Conservation (phyloP, 2,888 invertebrate species). For the Ypsolopha sequella region DNA sequence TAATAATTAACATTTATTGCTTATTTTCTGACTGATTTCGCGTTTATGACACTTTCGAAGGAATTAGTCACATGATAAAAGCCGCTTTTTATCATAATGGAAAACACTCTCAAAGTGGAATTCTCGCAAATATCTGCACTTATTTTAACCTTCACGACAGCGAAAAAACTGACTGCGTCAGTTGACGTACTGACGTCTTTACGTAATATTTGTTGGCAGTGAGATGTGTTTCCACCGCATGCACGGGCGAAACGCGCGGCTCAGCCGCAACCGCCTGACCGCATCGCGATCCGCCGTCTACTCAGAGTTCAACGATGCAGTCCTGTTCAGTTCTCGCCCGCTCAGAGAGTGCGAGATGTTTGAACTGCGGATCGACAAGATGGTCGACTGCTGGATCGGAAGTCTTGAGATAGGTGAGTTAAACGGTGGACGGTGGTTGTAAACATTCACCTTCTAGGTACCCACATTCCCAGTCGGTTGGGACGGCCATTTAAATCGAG, state of each 20-base stretch:
- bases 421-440: not conserved
- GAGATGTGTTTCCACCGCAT: slow-evolving; percentile 90
- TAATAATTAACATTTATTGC: too few relatives aligned
- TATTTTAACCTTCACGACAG: not conserved
- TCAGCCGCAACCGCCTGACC: slow-evolving; percentile 86
- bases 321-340: slow-evolving; percentile 91
- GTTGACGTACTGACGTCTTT: not conserved
- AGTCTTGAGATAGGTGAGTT: slow-evolving; percentile 85
- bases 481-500: too few relatives aligned
- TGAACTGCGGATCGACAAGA: slow-evolving; percentile 89
- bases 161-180: too few relatives aligned
- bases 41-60: too few relatives aligned
- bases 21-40: too few relatives aligned
- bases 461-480: too few relatives aligned
- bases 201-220: slow-evolving; percentile 37
- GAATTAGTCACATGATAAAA: too few relatives aligned
- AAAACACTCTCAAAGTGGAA: too few relatives aligned
- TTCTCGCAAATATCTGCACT: not conserved
- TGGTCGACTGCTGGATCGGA: slow-evolving; percentile 95
- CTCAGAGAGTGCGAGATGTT: slow-evolving; percentile 92
- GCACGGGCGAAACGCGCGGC: slow-evolving; percentile 89
- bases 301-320: slow-evolving; percentile 95
- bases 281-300: slow-evolving; percentile 89
- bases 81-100: too few relatives aligned
- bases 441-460: too few relatives aligned